These are phyloP conservation scores for Ceratosolen fusciceps DNA, from an alignment of 1,140 invertebrate genomes.

Conservation along the genomic window DNA sequence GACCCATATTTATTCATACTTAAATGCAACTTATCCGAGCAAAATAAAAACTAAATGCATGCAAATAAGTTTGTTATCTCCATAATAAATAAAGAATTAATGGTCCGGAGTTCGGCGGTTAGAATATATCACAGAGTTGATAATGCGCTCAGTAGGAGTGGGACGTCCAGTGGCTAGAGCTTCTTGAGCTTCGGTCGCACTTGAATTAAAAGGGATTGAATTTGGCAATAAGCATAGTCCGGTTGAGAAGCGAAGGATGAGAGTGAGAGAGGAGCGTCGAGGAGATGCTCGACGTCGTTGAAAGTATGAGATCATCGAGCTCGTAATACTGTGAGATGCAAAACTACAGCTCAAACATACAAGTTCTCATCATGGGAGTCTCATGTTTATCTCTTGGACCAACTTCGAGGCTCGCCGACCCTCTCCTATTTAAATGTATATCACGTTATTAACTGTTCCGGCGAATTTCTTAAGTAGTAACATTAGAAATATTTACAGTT, in stretches of 20 bases:
- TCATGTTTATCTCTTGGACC: background rate
- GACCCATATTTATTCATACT: no score
- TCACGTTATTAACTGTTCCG: background rate
- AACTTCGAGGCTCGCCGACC: background rate
- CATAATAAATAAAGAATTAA: no score
- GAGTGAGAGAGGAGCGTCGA: background rate
- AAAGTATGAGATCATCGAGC: background rate
- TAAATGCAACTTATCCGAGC: no score
- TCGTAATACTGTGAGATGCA: background rate
- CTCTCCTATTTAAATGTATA: background rate
- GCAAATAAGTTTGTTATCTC: no score
- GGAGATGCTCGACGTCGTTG: no score
- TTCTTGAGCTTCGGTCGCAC: background rate
- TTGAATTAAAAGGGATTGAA: background rate
- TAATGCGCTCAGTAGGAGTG: background rate
- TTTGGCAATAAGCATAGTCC: background rate
- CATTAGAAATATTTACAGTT: background rate
- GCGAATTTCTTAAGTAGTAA: background rate
- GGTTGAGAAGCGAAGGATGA: no score
- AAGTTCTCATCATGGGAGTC: background rate
- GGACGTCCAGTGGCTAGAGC: background rate
- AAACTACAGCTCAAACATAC: background rate
- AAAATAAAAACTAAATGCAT: no score
- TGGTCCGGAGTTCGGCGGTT: no score
- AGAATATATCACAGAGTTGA: no score